phyloP scores from a whole-genome alignment of 2,113 vertebrate genomes.

The Smithornis capensis region DNA sequence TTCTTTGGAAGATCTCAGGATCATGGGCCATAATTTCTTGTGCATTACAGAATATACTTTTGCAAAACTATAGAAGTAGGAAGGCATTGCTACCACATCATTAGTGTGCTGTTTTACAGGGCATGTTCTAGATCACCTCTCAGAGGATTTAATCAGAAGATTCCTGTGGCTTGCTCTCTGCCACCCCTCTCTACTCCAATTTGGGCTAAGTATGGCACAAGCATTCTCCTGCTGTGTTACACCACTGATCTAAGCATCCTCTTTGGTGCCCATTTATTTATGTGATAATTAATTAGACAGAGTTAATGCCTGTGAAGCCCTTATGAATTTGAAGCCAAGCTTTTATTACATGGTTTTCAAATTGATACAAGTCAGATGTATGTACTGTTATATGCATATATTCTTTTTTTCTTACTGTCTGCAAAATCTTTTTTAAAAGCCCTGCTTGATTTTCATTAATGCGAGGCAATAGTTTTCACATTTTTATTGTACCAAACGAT shows the following conservation, averaged over 20 bases:
- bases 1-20: neutral
- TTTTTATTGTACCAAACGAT: neutral
- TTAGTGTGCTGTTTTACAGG: neutral
- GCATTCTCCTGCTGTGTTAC: neutral
- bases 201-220: neutral
- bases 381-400: neutral
- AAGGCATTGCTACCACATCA: neutral
- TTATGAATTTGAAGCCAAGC: neutral
- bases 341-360: neutral
- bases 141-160: neutral
- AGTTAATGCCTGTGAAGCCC: neutral
- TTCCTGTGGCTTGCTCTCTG: neutral
- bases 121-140: neutral
- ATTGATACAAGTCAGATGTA: neutral
- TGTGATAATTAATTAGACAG: neutral
- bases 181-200: neutral
- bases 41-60: neutral
- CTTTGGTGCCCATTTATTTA: neutral
- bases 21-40: accelerated
- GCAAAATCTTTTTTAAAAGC: neutral
- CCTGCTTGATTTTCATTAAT: neutral
- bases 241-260: neutral
- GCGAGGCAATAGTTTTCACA: neutral
- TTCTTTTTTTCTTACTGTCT: neutral
- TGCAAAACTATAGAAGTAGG: neutral